These are phyloP conservation scores for Synergus japonicus DNA, from an alignment of 2,888 invertebrate genomes.

Conservation along the genomic window DNA sequence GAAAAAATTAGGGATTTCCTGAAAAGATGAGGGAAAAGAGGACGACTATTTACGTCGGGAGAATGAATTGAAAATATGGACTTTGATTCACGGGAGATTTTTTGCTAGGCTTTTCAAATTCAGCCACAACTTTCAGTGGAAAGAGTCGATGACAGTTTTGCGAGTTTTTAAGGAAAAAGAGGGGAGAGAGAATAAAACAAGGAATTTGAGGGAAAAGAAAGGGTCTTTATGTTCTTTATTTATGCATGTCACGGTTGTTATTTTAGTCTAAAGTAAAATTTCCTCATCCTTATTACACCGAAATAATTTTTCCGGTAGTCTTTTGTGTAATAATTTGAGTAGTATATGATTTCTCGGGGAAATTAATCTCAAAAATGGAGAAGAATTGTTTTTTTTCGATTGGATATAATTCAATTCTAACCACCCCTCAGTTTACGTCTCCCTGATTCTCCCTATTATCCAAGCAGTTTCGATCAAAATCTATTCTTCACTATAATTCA, in stretches of 20 bases:
- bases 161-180: not conserved
- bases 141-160: not conserved
- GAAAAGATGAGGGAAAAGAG: not conserved
- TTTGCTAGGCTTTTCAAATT: not conserved
- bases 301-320: not conserved
- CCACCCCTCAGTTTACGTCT: not conserved
- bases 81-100: not conserved
- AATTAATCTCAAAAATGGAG: not conserved
- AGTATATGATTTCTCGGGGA: not conserved
- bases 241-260: not conserved
- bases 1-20: conserved; percentile 4
- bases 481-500: not conserved
- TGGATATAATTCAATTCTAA: conserved; percentile 18
- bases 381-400: not conserved
- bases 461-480: not conserved
- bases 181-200: not conserved
- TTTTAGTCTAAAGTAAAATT: not conserved
- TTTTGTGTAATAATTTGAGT: too few relatives aligned
- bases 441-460: not conserved
- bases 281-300: not conserved
- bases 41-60: not conserved
- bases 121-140: not conserved
- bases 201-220: not conserved
- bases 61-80: not conserved
- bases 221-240: not conserved